Percentiles rank a stretch among this genome's conserved stretches.
These are phyloP conservation scores for Ctenochaetus hawaiiensis DNA, from an alignment of 2,797 vertebrate genomes.

Conservation along the genomic window DNA sequence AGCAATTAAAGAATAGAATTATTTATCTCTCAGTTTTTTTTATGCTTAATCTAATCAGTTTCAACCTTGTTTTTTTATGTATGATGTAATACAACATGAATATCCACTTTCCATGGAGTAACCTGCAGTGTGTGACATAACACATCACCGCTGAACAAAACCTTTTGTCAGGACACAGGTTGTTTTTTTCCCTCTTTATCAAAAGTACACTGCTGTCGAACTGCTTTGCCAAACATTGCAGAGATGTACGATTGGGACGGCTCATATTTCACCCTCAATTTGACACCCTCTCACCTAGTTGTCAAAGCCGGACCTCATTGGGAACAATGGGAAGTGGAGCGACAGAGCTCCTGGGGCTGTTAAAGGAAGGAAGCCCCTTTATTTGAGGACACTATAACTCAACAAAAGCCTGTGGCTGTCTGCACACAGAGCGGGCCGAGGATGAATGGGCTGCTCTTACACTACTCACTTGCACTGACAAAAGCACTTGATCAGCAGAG, in stretches of 20 bases:
- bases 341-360: conserved; percentile 80
- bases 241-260: conserved; percentile 50
- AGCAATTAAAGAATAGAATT: conserved; percentile 2
- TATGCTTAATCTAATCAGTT: conserved; percentile 31
- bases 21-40: conserved; percentile 14
- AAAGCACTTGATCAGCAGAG: conserved; percentile 66
- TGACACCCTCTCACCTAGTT: conserved; percentile 83
- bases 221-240: conserved; percentile 58
- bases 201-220: conserved; percentile 19
- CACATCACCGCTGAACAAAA: conserved; percentile 7
- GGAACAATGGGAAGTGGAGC: conserved; percentile 82
- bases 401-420: conserved; percentile 86
- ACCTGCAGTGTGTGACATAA: conserved; percentile 22
- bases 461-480: conserved; percentile 73
- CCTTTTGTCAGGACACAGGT: conserved; percentile 11
- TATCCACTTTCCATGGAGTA: conserved; percentile 6
- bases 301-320: conserved; percentile 85
- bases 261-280: conserved; percentile 77
- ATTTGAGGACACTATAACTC: conserved; percentile 85
- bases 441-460: conserved; percentile 78
- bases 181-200: conserved; percentile 30
- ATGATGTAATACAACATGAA: conserved; percentile 32
- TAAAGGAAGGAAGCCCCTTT: conserved; percentile 86
- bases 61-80: conserved; percentile 6
- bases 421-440: conserved; percentile 72